phyloP scores from a whole-genome alignment of 2,113 vertebrate genomes.

The Dipodomys spectabilis region DNA sequence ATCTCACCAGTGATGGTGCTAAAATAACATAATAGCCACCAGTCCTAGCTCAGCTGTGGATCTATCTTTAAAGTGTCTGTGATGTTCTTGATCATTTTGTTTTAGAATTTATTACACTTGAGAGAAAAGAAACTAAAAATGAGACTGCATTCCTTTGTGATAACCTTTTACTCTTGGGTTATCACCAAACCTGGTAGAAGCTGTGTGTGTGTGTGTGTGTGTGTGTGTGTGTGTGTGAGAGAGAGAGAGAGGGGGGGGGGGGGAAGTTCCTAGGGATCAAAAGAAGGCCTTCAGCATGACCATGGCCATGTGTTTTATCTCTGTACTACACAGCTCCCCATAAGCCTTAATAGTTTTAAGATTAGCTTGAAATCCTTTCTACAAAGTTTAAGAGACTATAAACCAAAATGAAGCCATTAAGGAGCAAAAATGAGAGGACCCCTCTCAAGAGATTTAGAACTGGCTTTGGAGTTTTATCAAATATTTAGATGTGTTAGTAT shows the following conservation, averaged over 20 bases:
- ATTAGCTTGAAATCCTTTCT: not conserved
- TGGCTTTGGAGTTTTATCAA: not conserved
- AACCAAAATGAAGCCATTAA: not conserved
- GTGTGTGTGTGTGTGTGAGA: no score
- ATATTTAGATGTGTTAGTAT: not conserved
- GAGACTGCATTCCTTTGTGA: not conserved
- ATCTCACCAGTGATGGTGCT: not conserved
- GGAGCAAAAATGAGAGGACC: not conserved
- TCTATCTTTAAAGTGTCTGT: conserved; percentile 5
- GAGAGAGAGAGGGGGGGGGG: no score
- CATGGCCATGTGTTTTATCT: no score
- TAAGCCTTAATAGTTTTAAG: no score
- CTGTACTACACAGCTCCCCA: no score
- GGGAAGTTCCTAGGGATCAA: no score
- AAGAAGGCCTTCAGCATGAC: no score
- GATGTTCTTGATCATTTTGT: not conserved
- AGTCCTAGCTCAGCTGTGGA: not conserved
- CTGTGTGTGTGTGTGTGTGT: no score
- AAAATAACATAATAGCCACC: no score
- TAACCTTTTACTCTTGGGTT: not conserved
- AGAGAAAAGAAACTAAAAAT: conserved; percentile 27
- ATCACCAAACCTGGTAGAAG: not conserved
- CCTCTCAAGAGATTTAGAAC: conserved; percentile 1
- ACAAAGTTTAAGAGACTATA: not conserved
- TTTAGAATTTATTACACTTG: conserved; percentile 26